Conservation (phyloP, 2,797 vertebrate genomes). For the Odontamblyopus rebecca region DNA sequence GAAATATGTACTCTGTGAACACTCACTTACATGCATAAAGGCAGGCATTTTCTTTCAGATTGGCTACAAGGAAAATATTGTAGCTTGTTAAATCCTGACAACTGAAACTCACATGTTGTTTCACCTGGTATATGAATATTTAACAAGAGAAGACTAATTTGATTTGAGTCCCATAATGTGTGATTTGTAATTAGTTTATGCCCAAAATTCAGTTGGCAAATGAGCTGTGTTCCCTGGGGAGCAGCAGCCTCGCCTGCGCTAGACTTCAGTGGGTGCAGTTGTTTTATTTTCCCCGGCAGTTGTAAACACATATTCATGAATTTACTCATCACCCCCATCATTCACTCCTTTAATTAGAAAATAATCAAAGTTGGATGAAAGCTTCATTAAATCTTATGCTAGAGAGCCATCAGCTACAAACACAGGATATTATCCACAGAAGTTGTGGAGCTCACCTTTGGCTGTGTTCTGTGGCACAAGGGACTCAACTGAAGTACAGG, state of each 20-base stretch:
- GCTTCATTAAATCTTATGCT: slow-evolving; percentile 73
- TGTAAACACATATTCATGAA: slow-evolving; percentile 62
- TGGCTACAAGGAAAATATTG: not conserved
- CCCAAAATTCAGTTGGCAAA: slow-evolving; percentile 25
- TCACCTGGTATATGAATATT: slow-evolving; percentile 12
- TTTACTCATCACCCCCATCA: slow-evolving; percentile 56
- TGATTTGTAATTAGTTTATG: slow-evolving; percentile 30
- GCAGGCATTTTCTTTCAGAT: not conserved
- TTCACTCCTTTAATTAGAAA: slow-evolving; percentile 72
- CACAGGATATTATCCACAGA: slow-evolving; percentile 59
- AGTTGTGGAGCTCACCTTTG: slow-evolving; percentile 37
- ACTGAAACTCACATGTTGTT: not conserved
- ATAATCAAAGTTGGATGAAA: slow-evolving; percentile 72
- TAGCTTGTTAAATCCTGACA: slow-evolving; percentile 1
- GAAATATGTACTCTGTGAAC: not conserved
- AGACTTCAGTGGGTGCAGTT: slow-evolving; percentile 42
- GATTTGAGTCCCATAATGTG: slow-evolving; percentile 10
- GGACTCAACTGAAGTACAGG: slow-evolving; percentile 25
- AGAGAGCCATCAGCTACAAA: slow-evolving; percentile 60
- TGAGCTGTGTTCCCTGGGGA: slow-evolving; percentile 33
- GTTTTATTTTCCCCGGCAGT: slow-evolving; percentile 37
- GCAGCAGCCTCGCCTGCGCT: slow-evolving; percentile 17
- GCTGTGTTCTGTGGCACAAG: slow-evolving; percentile 14
- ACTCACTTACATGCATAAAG: not conserved
- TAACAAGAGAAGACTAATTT: slow-evolving; percentile 18